Evolutionary conservation across 1,140 invertebrate species (phyloP).

Genomic region (Meloidogyne hapla): DNA sequence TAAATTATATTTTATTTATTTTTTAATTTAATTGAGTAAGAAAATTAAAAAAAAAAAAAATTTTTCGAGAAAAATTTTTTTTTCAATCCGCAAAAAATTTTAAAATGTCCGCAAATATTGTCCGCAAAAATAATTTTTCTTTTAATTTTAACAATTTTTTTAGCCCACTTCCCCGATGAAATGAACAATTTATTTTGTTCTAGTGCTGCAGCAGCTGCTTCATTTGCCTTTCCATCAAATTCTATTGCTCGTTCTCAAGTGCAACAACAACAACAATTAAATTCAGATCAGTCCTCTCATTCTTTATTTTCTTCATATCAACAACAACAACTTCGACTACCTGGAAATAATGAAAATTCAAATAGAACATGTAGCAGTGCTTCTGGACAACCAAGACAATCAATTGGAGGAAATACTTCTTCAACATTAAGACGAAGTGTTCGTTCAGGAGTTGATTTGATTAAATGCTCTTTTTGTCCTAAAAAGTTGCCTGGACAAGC

Average conservation of each 20-base stretch:
- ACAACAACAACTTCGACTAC: neutral
- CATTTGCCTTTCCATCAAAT: neutral
- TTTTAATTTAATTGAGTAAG: no score
- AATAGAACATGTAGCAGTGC: neutral
- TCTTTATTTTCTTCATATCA: neutral
- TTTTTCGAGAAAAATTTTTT: no score
- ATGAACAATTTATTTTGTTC: constrained; percentile 6
- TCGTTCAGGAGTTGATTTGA: neutral
- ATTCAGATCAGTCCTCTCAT: neutral
- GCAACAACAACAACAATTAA: neutral
- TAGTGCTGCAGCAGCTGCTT: neutral
- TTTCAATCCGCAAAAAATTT: no score
- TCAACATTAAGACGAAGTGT: neutral
- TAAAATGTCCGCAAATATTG: no score
- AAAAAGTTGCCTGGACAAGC: neutral
- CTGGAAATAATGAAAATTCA: neutral
- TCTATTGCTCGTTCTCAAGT: neutral
- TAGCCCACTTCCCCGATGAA: neutral
- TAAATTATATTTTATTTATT: no score
- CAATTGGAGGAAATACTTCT: neutral
- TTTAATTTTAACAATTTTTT: no score
- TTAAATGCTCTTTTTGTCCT: neutral
- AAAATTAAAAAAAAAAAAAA: no score
- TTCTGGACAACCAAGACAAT: neutral
- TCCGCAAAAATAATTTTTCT: neutral